phyloP scores from a whole-genome alignment of 2,113 vertebrate genomes.

The Passer montanus region DNA sequence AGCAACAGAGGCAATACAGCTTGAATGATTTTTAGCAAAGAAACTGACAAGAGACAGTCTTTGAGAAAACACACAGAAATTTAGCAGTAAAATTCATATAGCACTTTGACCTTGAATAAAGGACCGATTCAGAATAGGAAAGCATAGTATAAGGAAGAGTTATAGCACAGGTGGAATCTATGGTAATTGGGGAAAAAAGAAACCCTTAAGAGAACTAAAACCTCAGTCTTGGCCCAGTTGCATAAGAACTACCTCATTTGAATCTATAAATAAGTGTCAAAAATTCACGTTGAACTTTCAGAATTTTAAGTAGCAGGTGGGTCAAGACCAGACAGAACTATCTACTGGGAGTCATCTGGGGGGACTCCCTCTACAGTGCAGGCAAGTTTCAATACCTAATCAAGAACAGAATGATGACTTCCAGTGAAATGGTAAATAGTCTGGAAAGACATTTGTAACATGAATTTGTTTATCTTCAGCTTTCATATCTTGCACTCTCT shows the following conservation, averaged over 20 bases:
- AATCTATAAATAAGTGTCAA: not conserved
- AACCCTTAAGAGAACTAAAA: not conserved
- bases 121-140: not conserved
- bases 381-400: not conserved
- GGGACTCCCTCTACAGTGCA: not conserved
- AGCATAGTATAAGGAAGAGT: not conserved
- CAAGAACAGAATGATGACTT: not conserved
- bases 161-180: not conserved
- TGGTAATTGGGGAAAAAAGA: not conserved
- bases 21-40: not conserved
- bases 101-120: not conserved
- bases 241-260: not conserved
- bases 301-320: not conserved
- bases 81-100: not conserved
- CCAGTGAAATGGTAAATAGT: not conserved
- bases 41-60: not conserved
- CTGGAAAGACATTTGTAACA: not conserved
- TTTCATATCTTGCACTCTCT: not conserved
- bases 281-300: not conserved
- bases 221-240: not conserved
- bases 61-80: not conserved
- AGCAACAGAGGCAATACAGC: not conserved
- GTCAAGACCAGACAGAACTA: not conserved
- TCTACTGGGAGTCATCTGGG: not conserved
- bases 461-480: not conserved